These are phyloP conservation scores for Pangasius macronema DNA, from an alignment of 2,797 vertebrate genomes.

Conservation along the genomic window DNA sequence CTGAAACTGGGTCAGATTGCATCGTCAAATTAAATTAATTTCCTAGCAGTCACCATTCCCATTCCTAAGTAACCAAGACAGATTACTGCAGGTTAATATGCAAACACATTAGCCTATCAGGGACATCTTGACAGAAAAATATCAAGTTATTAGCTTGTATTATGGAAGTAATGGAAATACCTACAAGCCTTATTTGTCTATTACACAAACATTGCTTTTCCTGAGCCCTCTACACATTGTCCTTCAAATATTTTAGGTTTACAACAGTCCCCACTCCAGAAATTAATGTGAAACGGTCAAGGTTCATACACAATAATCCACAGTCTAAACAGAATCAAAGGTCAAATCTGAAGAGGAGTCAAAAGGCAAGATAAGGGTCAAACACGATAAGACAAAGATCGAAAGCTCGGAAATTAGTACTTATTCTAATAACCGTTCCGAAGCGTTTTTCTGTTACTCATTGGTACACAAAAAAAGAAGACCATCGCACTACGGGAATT, in stretches of 20 bases:
- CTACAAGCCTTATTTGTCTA: too few relatives aligned
- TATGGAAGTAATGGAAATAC: not conserved
- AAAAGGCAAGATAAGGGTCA: not conserved
- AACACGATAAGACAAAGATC: not conserved
- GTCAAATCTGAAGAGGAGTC: not conserved
- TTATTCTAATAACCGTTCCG: too few relatives aligned
- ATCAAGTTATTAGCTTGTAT: not conserved
- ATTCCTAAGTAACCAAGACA: not conserved
- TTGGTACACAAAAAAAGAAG: too few relatives aligned
- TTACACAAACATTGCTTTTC: too few relatives aligned
- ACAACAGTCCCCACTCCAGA: not conserved
- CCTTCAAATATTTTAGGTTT: too few relatives aligned
- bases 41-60: constrained; percentile 1
- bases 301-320: not conserved
- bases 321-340: not conserved
- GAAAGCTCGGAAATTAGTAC: not conserved
- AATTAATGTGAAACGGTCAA: not conserved
- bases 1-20: constrained; percentile 43
- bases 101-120: constrained; percentile 20
- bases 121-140: constrained; percentile 24
- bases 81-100: constrained; percentile 32
- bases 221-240: too few relatives aligned
- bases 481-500: too few relatives aligned
- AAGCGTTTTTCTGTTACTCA: too few relatives aligned
- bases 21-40: constrained; percentile 41